Percentiles rank a stretch among this genome's conserved stretches.
phyloP scores from a whole-genome alignment of 2,797 vertebrate species.

The Sitta carolinensis region DNA sequence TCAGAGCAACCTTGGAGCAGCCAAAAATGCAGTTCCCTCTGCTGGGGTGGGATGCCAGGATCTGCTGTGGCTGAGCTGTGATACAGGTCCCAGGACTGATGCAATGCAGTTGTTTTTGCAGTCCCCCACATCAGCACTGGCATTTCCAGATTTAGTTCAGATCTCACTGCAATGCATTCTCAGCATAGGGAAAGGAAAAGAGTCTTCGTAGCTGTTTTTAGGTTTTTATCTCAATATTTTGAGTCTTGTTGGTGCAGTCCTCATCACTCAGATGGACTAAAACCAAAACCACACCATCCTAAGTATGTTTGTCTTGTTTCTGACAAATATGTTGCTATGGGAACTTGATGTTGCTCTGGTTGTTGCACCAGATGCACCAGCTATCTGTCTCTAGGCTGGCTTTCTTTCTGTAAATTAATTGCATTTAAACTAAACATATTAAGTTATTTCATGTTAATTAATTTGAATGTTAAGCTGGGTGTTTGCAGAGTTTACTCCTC shows the following conservation, averaged over 20 bases:
- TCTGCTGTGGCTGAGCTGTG: not conserved
- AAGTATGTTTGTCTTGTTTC: conserved; percentile 29
- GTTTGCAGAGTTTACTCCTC: conserved; percentile 2
- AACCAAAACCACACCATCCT: not conserved
- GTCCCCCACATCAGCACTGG: not conserved
- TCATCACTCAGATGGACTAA: not conserved
- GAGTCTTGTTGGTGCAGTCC: not conserved
- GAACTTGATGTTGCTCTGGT: conserved; percentile 58
- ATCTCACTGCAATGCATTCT: not conserved
- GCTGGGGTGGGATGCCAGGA: not conserved
- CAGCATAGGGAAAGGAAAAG: not conserved
- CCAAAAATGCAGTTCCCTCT: rapidly evolving
- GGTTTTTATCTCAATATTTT: conserved; percentile 6
- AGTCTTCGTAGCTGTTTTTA: not conserved
- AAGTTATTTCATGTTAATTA: conserved; percentile 73
- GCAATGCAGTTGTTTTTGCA: not conserved
- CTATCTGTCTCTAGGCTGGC: conserved; percentile 52
- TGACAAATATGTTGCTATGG: conserved; percentile 74
- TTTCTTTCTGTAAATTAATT: conserved; percentile 64
- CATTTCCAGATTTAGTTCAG: not conserved
- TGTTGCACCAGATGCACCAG: conserved; percentile 35
- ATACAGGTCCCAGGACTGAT: rapidly evolving
- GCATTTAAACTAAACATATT: conserved; percentile 72
- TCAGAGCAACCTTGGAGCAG: not conserved
- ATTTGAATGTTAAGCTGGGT: conserved; percentile 64